Base-by-base conservation (phyloP, 2,113 vertebrate species). In the Himantopus leucocephalus region DNA sequence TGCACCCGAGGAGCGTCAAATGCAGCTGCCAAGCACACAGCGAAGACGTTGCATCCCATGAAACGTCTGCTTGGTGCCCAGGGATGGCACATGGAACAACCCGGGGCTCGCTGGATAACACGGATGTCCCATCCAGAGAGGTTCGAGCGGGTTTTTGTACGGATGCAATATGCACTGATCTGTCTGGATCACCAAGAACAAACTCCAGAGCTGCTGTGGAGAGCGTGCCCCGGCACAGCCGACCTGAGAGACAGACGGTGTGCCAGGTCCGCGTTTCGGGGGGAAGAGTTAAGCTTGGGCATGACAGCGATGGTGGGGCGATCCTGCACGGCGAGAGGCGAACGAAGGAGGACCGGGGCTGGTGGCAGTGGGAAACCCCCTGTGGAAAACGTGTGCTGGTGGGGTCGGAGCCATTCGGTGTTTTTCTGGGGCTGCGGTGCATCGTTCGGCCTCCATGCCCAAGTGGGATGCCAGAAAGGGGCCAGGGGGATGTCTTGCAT, bases 21-120 rank as follows among this genome's bases (percentile, higher is more conserved):
- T 2, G 12, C 2, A 1, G 12, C 34, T 1, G 4, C 15, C 1
- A 8, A 53, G 37, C 29, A 10, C 18, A 5, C 4, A 0, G 43
- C 3, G 1, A 30, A 43, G 67, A 9, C 3, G 7, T 41, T 11
- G 56, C 56, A 12, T 41, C 37, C 26, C 30, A 3, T 5, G 24
- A n/a, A 52, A 43, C 15, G 3, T 43, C 30, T 41, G 14, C 56
- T 60, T 22, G n/a, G 22, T 29, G 13, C 29, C 23, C 1, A 1
- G 35, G 14, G 14, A 23, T 1, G 10, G 43, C 55, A 10, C 45
- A 5, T 1, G 1, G 35, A n/a, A 16, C 30, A 30, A 18, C 6
- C 23, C 4, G 3, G 34, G 48, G 27, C 26, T 48, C 1, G 6
- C 41, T 55, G 2, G 20, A 8, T 43, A 24, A 6, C 0, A 4